Evolutionary conservation across 2,888 invertebrate genomes (phyloP).

Genomic region (Orthosia gothica): DNA sequence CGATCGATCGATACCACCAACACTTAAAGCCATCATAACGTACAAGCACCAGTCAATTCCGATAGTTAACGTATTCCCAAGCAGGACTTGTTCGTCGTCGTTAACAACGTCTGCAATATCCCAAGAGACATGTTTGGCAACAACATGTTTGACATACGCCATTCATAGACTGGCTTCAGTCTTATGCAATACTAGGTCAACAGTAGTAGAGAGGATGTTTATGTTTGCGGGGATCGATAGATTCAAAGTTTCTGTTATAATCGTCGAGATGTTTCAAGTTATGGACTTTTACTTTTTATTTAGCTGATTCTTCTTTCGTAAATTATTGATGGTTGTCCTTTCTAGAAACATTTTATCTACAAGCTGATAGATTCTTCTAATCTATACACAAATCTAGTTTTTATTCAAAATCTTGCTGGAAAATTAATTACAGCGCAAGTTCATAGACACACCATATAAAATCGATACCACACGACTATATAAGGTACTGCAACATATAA

Average conservation of each 20-base stretch:
- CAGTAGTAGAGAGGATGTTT: background rate
- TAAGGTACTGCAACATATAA: slow-evolving; percentile 20
- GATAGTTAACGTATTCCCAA: slow-evolving; percentile 61
- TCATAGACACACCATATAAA: background rate
- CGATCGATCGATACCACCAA: slow-evolving; percentile 32
- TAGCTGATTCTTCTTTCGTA: background rate
- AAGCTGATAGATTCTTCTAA: background rate
- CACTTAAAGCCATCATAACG: slow-evolving; percentile 57
- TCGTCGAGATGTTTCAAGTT: background rate
- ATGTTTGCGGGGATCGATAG: slow-evolving; percentile 10
- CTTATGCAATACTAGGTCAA: slow-evolving; percentile 39
- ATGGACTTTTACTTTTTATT: background rate
- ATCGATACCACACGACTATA: slow-evolving; percentile 3
- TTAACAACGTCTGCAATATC: slow-evolving; percentile 64
- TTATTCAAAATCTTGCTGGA: background rate
- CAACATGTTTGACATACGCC: slow-evolving; percentile 62
- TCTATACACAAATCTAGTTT: background rate
- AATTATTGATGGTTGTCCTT: too few species aligned
- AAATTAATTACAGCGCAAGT: background rate
- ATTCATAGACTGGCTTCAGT: slow-evolving; percentile 58
- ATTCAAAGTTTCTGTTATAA: background rate
- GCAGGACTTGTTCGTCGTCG: slow-evolving; percentile 59
- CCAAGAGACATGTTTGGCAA: slow-evolving; percentile 59
- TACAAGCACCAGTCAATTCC: slow-evolving; percentile 58
- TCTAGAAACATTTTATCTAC: background rate